Base-by-base conservation (phyloP, 2,888 invertebrate species). In the Unio pictorum region DNA sequence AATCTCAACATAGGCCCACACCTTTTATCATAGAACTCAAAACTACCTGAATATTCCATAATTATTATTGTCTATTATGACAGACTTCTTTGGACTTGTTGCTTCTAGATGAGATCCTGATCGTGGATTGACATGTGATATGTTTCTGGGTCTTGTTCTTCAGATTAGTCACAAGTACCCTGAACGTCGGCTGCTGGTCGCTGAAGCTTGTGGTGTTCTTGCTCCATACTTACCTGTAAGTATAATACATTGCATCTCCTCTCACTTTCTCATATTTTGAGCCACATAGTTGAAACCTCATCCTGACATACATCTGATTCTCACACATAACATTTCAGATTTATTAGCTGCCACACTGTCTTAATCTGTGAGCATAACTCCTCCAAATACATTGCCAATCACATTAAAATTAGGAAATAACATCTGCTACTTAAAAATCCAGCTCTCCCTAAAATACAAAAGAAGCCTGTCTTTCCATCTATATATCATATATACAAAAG, bases 161-260 rank as follows among this genome's bases (percentile, higher is more conserved):
- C 83, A 94, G 89, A 92, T 94, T 77, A 92, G 92, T 67, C 93
- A 94, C 84, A 93, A 93, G 81, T 92, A 94, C 87, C 89, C 92
- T 3, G 94, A 94, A 87, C 90, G 93, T 74, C 90, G 94, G 69
- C 89, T 94, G 55, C 87, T 94, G 45, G 94, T 94, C 8, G 93
- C 93, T 5, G 94, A 94, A 86, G 92, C 93, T 15, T 94, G 94
- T 86, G 92, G 93, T 7, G 92, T 92, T 7, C 90, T 94, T 70
- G 92, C 93, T 63, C 93, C 93, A 1, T 93, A 93, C 82, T 91
- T 94, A 58, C 93, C 93, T 69, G 93, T 92, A 89, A 90, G 91
- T 90, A 61, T 17, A 56, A 23, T 0, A 11, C 18, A 23, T 23
- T 59, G 59, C 59, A 59, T 17, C 11, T 58, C n/a, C n/a, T 23